Evolutionary conservation across 1,140 invertebrate genomes (phyloP).

Genomic region (Drosophila sp.): DNA sequence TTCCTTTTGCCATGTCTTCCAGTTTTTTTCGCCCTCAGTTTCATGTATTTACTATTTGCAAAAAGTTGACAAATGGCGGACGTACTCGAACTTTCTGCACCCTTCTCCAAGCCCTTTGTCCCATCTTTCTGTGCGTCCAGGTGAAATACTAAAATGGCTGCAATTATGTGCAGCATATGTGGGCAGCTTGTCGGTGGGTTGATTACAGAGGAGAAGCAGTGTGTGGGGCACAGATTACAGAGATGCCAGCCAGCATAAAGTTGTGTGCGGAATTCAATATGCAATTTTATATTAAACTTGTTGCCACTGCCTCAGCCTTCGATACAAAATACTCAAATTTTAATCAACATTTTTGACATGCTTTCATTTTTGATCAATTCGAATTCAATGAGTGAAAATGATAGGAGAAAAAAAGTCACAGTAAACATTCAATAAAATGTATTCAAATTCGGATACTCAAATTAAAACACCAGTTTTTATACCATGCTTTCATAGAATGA

Average conservation of each 20-base stretch:
- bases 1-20: slow-evolving; percentile 25
- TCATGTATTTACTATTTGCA: slow-evolving; percentile 43
- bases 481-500: too few species aligned
- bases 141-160: slow-evolving; percentile 51
- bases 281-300: neutral
- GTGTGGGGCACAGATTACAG: neutral
- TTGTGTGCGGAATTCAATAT: slow-evolving; percentile 9
- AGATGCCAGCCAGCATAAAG: neutral
- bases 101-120: slow-evolving; percentile 16
- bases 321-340: neutral
- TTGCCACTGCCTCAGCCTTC: neutral
- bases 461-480: too few species aligned
- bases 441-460: too few species aligned
- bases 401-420: too few species aligned
- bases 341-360: slow-evolving; percentile 5
- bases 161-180: slow-evolving; percentile 39
- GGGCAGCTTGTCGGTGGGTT: neutral
- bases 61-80: slow-evolving; percentile 50
- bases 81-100: slow-evolving; percentile 19
- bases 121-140: slow-evolving; percentile 23
- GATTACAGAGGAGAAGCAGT: neutral
- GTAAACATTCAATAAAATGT: too few species aligned
- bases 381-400: neutral
- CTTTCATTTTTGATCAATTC: neutral
- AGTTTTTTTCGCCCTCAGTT: neutral